Percentiles rank a stretch among this genome's conserved stretches.
Conservation (phyloP, 2,797 vertebrate genomes). For the Sebastes trivittatus region DNA sequence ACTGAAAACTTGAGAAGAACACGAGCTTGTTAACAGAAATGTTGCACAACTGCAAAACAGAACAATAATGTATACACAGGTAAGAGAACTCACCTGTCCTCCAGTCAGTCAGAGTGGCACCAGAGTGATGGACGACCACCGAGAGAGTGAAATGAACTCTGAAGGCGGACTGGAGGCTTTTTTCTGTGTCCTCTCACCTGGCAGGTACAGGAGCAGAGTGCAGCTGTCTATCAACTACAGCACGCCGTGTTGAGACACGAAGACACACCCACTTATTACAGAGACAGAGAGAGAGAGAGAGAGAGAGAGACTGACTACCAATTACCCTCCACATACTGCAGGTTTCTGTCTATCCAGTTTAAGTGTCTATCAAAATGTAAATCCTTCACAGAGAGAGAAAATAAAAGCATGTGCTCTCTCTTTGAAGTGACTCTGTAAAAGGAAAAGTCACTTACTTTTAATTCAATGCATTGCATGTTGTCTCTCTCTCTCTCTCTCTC, state of each 20-base stretch:
- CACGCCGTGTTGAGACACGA: conserved; percentile 72
- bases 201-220: conserved; percentile 60
- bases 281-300: neutral
- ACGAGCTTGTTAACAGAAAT: neutral
- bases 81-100: conserved; percentile 55
- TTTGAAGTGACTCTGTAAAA: neutral
- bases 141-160: neutral
- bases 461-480: neutral
- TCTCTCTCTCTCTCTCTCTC: neutral
- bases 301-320: neutral
- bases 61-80: neutral
- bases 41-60: neutral
- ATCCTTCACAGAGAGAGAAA: neutral
- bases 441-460: neutral
- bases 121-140: neutral
- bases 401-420: neutral
- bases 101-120: neutral
- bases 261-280: conserved; percentile 67
- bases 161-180: conserved; percentile 17
- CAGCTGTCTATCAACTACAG: conserved; percentile 59
- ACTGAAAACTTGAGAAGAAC: neutral
- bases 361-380: neutral
- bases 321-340: neutral
- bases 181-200: conserved; percentile 60
- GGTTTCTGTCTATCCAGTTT: conserved; percentile 15